These are phyloP conservation scores for Oceanodroma tethys DNA, from an alignment of 2,113 vertebrate genomes.

Conservation along the genomic window DNA sequence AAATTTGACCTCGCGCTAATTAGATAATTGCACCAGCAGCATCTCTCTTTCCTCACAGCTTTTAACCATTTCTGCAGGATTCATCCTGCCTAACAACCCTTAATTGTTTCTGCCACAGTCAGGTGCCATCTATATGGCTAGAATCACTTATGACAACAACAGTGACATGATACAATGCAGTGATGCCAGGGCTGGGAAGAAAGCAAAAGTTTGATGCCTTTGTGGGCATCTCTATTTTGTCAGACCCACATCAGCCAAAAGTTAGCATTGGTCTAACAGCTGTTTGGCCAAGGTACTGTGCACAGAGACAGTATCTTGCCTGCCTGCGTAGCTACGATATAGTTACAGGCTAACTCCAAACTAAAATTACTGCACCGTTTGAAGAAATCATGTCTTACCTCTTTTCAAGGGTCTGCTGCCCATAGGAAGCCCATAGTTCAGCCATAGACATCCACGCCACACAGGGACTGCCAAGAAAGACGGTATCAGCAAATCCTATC, in stretches of 20 bases:
- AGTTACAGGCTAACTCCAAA: neutral
- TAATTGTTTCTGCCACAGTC: neutral
- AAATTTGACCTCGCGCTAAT: neutral
- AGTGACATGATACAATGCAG: rapidly evolving
- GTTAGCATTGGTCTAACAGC: neutral
- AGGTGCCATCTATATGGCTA: neutral
- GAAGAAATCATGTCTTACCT: neutral
- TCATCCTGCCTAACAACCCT: neutral
- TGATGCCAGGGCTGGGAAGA: neutral
- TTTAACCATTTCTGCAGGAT: neutral
- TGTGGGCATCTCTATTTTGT: neutral
- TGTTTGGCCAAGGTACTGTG: neutral
- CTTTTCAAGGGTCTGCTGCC: neutral
- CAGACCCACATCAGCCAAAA: neutral
- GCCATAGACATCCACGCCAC: neutral
- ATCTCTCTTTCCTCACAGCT: neutral
- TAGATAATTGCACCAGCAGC: neutral
- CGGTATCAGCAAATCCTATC: neutral
- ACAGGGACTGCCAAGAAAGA: neutral
- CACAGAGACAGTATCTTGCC: neutral
- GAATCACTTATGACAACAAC: neutral
- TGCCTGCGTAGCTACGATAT: rapidly evolving
- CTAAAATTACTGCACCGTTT: neutral
- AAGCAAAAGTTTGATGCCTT: neutral
- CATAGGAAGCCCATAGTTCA: neutral